phyloP scores from a whole-genome alignment of 2,113 vertebrate genomes.

The Corydoras sp. region DNA sequence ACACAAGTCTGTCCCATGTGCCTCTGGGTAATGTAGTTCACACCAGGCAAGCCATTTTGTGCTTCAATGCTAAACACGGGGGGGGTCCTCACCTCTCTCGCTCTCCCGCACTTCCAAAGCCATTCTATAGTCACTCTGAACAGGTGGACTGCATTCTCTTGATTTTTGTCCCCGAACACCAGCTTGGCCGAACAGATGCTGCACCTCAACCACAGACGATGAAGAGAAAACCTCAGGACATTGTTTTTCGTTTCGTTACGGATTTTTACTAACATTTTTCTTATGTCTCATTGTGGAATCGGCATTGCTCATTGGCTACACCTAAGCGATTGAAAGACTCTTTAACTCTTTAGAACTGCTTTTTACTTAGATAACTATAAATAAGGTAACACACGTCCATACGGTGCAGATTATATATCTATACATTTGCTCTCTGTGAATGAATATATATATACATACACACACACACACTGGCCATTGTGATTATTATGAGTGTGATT shows the following conservation, averaged over 20 bases:
- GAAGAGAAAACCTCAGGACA: conserved; percentile 38
- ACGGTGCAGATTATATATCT: conserved; percentile 6
- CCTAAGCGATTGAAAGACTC: not conserved
- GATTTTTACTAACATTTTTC: conserved; percentile 14
- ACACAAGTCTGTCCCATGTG: conserved; percentile 4
- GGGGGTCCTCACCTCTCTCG: too few species aligned
- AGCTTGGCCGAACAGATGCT: conserved; percentile 43
- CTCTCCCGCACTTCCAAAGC: not conserved
- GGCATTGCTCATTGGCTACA: conserved; percentile 23
- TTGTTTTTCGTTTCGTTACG: conserved; percentile 16
- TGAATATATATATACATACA: not conserved
- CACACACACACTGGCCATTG: too few species aligned
- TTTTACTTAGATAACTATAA: too few species aligned
- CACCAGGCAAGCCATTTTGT: conserved; percentile 10
- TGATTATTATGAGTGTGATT: too few species aligned
- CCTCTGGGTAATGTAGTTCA: conserved; percentile 31
- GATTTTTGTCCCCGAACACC: conserved; percentile 29
- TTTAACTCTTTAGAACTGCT: too few species aligned
- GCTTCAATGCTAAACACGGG: too few species aligned
- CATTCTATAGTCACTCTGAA: conserved; percentile 19
- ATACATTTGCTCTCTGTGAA: conserved; percentile 32
- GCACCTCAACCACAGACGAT: conserved; percentile 34
- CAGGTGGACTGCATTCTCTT: conserved; percentile 9
- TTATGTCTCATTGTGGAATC: conserved; percentile 17
- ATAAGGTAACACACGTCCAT: too few species aligned